A percentile compares a stretch with the other conserved stretches of the same genome.
Evolutionary conservation across 2,888 invertebrate species (phyloP).

Genomic region (Leucania comma): DNA sequence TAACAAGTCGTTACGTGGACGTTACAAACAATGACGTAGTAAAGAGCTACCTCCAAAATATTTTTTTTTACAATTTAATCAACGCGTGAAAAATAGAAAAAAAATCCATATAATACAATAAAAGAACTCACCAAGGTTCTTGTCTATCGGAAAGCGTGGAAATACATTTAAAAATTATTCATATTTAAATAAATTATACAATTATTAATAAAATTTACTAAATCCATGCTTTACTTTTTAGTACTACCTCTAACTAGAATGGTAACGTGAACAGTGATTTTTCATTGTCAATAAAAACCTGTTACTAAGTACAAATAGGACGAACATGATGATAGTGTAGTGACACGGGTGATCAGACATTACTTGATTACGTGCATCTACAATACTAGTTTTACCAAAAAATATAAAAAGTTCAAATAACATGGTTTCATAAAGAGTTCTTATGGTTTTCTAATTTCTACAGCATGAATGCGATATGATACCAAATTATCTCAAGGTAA

Average conservation of each 20-base stretch:
- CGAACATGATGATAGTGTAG: conserved; percentile 49
- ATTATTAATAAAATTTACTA: conserved; percentile 35
- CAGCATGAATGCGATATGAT: conserved; percentile 19
- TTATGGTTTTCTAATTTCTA: conserved; percentile 39
- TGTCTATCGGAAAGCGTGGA: conserved; percentile 88
- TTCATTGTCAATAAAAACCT: conserved; percentile 33
- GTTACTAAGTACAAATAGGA: conserved; percentile 21
- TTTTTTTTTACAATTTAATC: conserved; percentile 15
- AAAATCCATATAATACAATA: conserved; percentile 53
- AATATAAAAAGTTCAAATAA: conserved; percentile 3
- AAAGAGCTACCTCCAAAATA: conserved; percentile 2
- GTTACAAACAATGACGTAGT: background rate
- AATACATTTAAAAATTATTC: conserved; percentile 75
- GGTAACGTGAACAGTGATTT: conserved; percentile 55
- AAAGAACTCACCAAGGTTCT: conserved; percentile 88
- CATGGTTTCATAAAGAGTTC: conserved; percentile 11
- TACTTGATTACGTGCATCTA: conserved; percentile 52
- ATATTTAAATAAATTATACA: conserved; percentile 62
- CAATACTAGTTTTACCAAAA: conserved; percentile 33
- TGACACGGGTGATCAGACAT: conserved; percentile 37
- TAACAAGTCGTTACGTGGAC: background rate
- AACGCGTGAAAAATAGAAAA: conserved; percentile 15
- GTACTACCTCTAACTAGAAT: conserved; percentile 55
- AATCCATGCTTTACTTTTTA: conserved; percentile 62
- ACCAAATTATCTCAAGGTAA: conserved; percentile 37